Evolutionary conservation across 2,113 vertebrate genomes (phyloP), one percentile per base, ranked within the genome.

Genomic region (Collichthys lucidus): DNA sequence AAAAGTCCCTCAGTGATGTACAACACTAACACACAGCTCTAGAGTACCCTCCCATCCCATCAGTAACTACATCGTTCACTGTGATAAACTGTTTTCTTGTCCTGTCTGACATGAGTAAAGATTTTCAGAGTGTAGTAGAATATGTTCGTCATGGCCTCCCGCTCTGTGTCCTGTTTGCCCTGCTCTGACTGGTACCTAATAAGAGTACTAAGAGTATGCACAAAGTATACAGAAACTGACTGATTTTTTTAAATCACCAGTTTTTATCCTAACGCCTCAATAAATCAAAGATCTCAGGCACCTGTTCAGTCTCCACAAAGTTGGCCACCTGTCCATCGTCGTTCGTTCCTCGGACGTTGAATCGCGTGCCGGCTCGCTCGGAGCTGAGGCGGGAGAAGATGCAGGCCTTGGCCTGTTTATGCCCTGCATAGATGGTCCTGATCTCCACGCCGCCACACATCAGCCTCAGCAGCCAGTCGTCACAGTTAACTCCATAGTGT

Each of bases 281-380:
- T 17, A 6, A 42, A 52, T 5, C 11, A 69, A 29, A 75, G 8
- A 46, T 35, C 1, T 1, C 12, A 69, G 35, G 80, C 91, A 98
- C 98, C 97, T 99, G 98, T 79, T 99, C 98, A 0, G 98, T 99
- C 91, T 99, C 98, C 61, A 99, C 97, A 91, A 99, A 99, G 91
- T 99, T 99, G 79, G 98, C 98, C 35, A 99, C 98, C 0, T 99
- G 98, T 11, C 98, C 98, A 1, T 98, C 96, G 42, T 99, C 98
- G 0, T 99, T 99, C 52, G 98, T 97, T 79, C 98, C 98, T n/a
- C 98, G 94, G 11, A 99, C 98, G 0, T 99, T 99, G 82, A 99
- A 99, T 29, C 98, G 94, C 0, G 98, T 99, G 77, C 98, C 98
- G 1, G 98, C 98, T 68, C 97, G 94, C 86, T 98, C 98, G 17